Conservation (phyloP, 2,888 invertebrate genomes). For the Hyposoter didymator region DNA sequence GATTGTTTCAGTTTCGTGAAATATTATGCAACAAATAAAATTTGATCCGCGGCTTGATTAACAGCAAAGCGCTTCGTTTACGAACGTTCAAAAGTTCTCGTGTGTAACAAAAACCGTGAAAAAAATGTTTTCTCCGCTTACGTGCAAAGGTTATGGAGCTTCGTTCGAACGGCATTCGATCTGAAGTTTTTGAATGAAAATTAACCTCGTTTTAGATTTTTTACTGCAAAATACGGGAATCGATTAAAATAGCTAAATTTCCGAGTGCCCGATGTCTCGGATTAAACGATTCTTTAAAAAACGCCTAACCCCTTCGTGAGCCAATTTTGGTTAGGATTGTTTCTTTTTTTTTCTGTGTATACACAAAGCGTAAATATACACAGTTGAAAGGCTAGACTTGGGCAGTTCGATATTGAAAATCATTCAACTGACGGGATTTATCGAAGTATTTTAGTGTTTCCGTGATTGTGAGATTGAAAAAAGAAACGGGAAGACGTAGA, state of each 20-base stretch:
- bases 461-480: not conserved
- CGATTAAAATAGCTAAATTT: not conserved
- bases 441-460: not conserved
- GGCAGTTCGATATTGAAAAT: not conserved
- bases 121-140: not conserved
- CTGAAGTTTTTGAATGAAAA: constrained; percentile 25
- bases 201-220: not conserved
- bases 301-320: not conserved
- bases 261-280: not conserved
- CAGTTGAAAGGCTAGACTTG: not conserved
- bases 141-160: constrained; percentile 38
- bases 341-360: constrained; percentile 12
- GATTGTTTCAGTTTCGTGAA: not conserved
- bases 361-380: constrained; percentile 30
- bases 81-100: constrained; percentile 9
- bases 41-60: constrained; percentile 35
- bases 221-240: not conserved
- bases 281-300: not conserved
- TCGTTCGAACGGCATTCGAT: not conserved
- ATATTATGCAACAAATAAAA: constrained; percentile 56
- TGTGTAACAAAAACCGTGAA: not conserved
- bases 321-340: constrained; percentile 18
- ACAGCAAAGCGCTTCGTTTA: not conserved
- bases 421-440: not conserved
- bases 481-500: not conserved